Evolutionary conservation across 2,113 vertebrate genomes (phyloP).

Genomic region (Cryptoleucopteryx plumbea): DNA sequence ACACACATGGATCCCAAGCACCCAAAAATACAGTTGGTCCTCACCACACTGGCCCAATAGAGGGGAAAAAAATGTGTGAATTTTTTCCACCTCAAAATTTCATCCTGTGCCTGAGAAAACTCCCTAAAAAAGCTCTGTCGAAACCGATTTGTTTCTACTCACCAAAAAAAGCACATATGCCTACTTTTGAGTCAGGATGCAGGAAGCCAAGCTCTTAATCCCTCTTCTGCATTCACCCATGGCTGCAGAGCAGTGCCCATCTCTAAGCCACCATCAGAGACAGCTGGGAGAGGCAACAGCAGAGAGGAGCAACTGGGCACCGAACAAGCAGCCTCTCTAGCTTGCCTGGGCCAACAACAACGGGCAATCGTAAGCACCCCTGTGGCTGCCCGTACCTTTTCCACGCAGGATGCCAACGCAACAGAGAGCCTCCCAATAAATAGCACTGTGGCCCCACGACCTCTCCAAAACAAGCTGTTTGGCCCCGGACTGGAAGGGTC

Average conservation of each 20-base stretch:
- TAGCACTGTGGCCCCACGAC: background rate
- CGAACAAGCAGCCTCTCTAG: background rate
- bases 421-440: background rate
- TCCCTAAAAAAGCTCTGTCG: conserved; percentile 51
- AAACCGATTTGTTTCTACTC: conserved; percentile 31
- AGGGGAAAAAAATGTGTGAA: background rate
- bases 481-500: background rate
- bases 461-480: background rate
- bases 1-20: conserved; percentile 3
- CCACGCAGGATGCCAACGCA: fast-evolving
- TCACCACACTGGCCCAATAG: conserved; percentile 19
- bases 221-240: background rate
- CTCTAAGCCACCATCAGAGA: background rate
- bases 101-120: conserved; percentile 65
- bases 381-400: background rate
- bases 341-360: background rate
- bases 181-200: conserved; percentile 37
- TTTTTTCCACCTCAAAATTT: conserved; percentile 55
- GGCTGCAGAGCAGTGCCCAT: background rate
- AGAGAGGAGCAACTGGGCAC: background rate
- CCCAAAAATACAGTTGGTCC: conserved; percentile 47
- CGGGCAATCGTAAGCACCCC: fast-evolving
- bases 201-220: background rate
- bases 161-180: conserved; percentile 45
- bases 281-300: background rate